Base-by-base conservation (phyloP, 1,140 invertebrate genomes). In the Chelonus insularis region DNA sequence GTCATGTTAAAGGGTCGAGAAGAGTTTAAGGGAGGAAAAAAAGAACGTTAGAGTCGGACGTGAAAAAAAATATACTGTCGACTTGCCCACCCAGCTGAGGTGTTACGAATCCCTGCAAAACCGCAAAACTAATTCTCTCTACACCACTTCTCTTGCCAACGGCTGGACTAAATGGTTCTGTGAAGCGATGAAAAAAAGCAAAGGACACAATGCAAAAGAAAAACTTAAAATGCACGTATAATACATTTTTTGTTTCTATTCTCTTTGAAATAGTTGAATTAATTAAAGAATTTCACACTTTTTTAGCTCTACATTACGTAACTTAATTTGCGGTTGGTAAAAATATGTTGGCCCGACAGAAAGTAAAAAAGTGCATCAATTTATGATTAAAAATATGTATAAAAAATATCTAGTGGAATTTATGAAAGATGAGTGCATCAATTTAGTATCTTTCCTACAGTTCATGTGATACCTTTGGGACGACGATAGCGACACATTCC, bases 401-500 rank as follows among this genome's bases (percentile, higher is more conserved):
- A 3, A 29, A 29, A 29, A 29, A 29, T 4, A 29, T 29, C 3
- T 29, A 3, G 7, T 7, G 7, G 7, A 29, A 29, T 29, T 29
- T 29, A 29, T 29, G 25, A 29, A 29, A 29, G 25, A 29, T 29
- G 25, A 29, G 25, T 7, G 25, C 25, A 29, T 29, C 25, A 29
- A 29, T 29, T 29, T 29, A 4, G 25, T 29, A 7, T 29, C 25
- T 29, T 29, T 29, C 25, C 3, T 29, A 29, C 14, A 41, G 20
- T 54, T 63, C 39, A 36, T 52, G 37, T 41, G 41, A 21, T 55
- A 45, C 50, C 63, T 61, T 60, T 23, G 62, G 52, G 48, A 55
- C n/a, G 55, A 65, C 63, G 59, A 62, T 57, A 51, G 51, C 29
- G 60, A 52, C 55, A 60, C 66, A 54, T 68, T 65, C 66, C 64